phyloP scores from a whole-genome alignment of 1,140 invertebrate genomes.

The Lethocerus indicus region DNA sequence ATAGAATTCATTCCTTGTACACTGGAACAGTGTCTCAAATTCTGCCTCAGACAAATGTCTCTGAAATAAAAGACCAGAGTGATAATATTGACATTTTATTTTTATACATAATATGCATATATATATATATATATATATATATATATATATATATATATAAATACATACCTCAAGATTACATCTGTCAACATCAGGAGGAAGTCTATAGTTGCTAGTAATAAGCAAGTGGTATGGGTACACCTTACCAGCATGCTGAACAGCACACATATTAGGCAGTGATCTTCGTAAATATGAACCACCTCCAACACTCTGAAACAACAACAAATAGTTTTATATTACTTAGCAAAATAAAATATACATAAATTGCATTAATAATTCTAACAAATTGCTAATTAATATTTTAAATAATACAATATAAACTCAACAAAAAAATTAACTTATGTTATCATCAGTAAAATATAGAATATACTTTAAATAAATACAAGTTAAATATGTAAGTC shows the following conservation, averaged over 20 bases:
- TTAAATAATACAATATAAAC: not conserved
- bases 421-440: not conserved
- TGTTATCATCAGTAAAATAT: not conserved
- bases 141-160: not conserved
- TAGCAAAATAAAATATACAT: not conserved
- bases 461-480: not conserved
- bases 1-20: constrained; percentile 83
- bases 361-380: not conserved
- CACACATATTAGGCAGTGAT: constrained; percentile 80
- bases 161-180: constrained; percentile 80
- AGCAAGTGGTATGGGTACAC: constrained; percentile 93
- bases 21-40: constrained; percentile 87
- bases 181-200: constrained; percentile 91
- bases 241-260: constrained; percentile 61
- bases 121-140: not conserved
- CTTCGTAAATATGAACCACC: constrained; percentile 48
- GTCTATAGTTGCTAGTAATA: constrained; percentile 87
- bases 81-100: not conserved
- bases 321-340: not conserved
- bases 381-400: not conserved
- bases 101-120: not conserved
- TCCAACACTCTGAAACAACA: constrained; percentile 8
- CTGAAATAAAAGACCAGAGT: constrained; percentile 32
- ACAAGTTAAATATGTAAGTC: not conserved
- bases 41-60: constrained; percentile 90